Conservation (phyloP, 2,113 vertebrate species). For the Sminthopsis crassicaudata region DNA sequence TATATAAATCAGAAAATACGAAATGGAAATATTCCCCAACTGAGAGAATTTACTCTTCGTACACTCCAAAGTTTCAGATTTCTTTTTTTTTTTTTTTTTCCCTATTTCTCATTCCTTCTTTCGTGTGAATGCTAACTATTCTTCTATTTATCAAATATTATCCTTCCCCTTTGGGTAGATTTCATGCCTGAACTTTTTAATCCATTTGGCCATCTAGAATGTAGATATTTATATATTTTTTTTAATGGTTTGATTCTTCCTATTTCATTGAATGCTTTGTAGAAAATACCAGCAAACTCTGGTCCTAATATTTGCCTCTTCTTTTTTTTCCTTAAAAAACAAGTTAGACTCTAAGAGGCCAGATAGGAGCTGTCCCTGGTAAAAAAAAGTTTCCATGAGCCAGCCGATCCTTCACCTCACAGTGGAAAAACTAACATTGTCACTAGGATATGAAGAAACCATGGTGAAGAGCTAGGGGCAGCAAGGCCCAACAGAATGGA, state of each 20-base stretch:
- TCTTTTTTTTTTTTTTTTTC: background rate
- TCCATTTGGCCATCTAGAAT: background rate
- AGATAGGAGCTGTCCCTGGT: slow-evolving; percentile 80
- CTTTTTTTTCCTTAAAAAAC: slow-evolving; percentile 68
- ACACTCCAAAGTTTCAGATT: background rate
- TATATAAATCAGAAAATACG: background rate
- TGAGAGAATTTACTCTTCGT: background rate
- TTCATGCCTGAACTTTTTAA: slow-evolving; percentile 33
- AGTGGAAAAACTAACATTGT: slow-evolving; percentile 88
- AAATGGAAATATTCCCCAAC: background rate
- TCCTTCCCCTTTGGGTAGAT: background rate
- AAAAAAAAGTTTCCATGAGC: slow-evolving; percentile 84
- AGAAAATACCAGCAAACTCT: slow-evolving; percentile 68
- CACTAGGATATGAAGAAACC: slow-evolving; percentile 90
- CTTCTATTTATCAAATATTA: slow-evolving; percentile 26
- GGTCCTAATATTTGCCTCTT: slow-evolving; percentile 74
- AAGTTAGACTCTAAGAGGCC: background rate
- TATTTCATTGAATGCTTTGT: slow-evolving; percentile 70
- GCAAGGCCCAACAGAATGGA: slow-evolving; percentile 82
- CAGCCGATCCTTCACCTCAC: slow-evolving; percentile 83
- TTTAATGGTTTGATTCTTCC: slow-evolving; percentile 61
- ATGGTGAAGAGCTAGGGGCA: slow-evolving; percentile 88
- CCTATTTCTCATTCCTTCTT: background rate
- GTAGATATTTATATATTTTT: background rate
- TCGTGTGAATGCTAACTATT: background rate